Evolutionary conservation across 2,797 vertebrate genomes (phyloP), one percentile per base, ranked within the genome.

Genomic region (Cephalopachus bancanus): DNA sequence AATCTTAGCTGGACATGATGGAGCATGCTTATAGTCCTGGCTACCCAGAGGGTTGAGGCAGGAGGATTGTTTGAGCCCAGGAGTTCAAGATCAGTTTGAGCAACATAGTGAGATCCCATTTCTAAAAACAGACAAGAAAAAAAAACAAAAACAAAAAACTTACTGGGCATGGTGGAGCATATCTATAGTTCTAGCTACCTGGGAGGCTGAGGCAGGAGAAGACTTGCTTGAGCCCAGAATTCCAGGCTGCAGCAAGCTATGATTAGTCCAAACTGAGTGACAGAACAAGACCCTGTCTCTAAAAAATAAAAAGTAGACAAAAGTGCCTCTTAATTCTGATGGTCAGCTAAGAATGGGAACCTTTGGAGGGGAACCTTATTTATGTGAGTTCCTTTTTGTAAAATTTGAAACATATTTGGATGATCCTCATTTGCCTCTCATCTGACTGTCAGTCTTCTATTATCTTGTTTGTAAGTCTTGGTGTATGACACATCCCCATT

Each of bases 261-360:
- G 67, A 71, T 37, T 37, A 37, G n/a, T 71, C 67, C 67, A 71
- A 33, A 10, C 67, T 37, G n/a, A 19, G 17, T 19, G 37, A 33
- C n/a, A 71, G 67, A 71, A 4, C 20, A 33, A 71, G 67, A 71
- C 17, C 67, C 19, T 71, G 67, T 37, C n/a, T 37, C n/a, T 33
- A 37, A 71, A 69, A 37, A 19, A 44, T 44, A 44, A 44, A 44
- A 44, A 44, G 44, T 44, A 44, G 19, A 71, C 19, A 95, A 85
- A 62, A 8, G 17, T 88, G 33, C 49, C 49, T 65, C 16, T 94
- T 69, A 51, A 71, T 93, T 96, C 37, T 83, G 60, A 87, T 84
- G 51, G 62, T 78, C 26, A 90, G n/a, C 26, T 53, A 74, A 88
- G 12, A 64, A 1, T 37, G 8, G n/a, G 75, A 69, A 22, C 16